Base-by-base conservation (phyloP, 2,888 invertebrate genomes). In the Alloscopus bannaensis region DNA sequence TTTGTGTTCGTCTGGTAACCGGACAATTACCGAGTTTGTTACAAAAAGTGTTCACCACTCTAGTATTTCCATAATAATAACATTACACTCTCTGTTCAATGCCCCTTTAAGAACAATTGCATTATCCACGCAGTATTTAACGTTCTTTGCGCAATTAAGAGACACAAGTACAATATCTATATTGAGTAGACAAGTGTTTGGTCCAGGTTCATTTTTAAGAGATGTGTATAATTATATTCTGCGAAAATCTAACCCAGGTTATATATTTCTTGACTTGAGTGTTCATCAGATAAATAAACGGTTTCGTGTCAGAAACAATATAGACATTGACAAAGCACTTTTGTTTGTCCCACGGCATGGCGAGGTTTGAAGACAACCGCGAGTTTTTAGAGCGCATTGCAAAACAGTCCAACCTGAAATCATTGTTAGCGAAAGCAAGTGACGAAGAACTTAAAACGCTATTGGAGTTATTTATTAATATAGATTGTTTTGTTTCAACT, bases 401-500 rank as follows among this genome's bases (percentile, higher is more conserved):
- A 18, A 50, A 52, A 66, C 16, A 66, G 50, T n/a, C n/a, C 4
- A n/a, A 28, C 2, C 22, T 66, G 0, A 66, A 66, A 36, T 6
- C 16, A 16, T 45, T 70, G 26, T n/a, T 70, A 60, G 29, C 18
- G 31, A 26, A 60, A 20, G 42, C 59, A 13, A 31, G 6, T 16
- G 60, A 50, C 11, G 71, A 71, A 18, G 26, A 71, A 31, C 31
- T 71, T 2, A 71, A 62, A 31, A 31, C 50, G 1, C 11, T 71
- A 6, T 47, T 26, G n/a, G 60, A 71, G 24, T 22, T 71, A n/a
- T 62, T 60, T 20, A 71, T 71, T 24, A 71, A 71, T 31, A 31
- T 71, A 22, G 60, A 60, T 31, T 24, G 24, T 3, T 71, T 28
- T 31, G 16, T 29, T 1, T 24, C 47, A 11, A 71, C 71, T 1